These are phyloP conservation scores for Trichechus manatus DNA, from an alignment of 2,113 vertebrate genomes.

Conservation along the genomic window DNA sequence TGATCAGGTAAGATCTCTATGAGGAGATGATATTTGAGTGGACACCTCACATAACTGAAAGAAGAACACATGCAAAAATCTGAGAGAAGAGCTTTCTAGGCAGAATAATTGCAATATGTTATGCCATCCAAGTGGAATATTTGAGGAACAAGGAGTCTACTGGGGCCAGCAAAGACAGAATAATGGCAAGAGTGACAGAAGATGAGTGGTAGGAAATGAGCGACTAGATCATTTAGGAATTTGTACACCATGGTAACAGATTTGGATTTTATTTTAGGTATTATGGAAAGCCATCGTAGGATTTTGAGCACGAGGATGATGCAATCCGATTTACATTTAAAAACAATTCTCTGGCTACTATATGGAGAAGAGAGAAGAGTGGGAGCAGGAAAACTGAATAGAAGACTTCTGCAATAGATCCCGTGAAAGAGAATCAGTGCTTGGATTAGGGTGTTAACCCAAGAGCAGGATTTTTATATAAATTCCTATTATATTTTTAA, in stretches of 20 bases:
- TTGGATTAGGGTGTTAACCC: not conserved
- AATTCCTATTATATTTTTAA: not conserved
- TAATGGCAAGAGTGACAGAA: not conserved
- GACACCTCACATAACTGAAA: not conserved
- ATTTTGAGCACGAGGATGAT: slow-evolving; percentile 8
- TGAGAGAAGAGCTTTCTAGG: not conserved
- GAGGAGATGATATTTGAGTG: not conserved
- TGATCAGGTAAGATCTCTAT: not conserved
- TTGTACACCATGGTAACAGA: not conserved
- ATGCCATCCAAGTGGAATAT: not conserved
- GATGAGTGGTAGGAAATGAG: not conserved
- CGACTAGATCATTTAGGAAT: not conserved
- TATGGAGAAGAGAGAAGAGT: not conserved
- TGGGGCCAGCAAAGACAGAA: not conserved
- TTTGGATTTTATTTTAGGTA: not conserved
- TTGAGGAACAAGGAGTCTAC: not conserved
- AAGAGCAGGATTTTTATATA: not conserved
- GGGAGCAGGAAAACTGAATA: not conserved
- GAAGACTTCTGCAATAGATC: not conserved
- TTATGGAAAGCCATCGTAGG: not conserved
- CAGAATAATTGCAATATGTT: not conserved
- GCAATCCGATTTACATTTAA: not conserved
- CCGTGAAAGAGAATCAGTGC: not conserved
- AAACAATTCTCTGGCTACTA: not conserved
- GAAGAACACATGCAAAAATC: not conserved